Evolutionary conservation across 1,140 invertebrate genomes (phyloP).

Genomic region (Lordiphosa clarofinis): DNA sequence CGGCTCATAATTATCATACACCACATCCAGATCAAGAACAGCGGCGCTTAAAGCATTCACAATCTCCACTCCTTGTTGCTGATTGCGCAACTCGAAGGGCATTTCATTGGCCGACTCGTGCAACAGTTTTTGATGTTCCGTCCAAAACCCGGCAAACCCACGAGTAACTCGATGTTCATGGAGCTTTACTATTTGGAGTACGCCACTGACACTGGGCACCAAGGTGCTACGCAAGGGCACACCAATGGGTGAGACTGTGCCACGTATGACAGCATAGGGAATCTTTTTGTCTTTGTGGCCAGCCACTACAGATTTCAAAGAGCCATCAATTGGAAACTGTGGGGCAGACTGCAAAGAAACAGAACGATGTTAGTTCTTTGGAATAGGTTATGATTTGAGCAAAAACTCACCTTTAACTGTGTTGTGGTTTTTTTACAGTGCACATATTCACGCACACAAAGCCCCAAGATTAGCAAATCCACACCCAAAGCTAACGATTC

Average conservation of each 20-base stretch:
- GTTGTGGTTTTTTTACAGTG: constrained; percentile 85
- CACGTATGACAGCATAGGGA: constrained; percentile 86
- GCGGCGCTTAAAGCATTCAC: constrained; percentile 86
- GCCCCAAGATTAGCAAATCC: constrained; percentile 85
- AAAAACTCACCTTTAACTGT: constrained; percentile 82
- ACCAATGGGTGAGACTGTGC: constrained; percentile 86
- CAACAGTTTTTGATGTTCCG: constrained; percentile 86
- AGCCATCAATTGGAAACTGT: constrained; percentile 83
- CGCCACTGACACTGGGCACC: constrained; percentile 85
- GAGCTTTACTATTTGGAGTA: constrained; percentile 83
- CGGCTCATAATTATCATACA: constrained; percentile 88
- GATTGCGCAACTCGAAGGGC: constrained; percentile 86
- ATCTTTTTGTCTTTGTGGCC: constrained; percentile 83
- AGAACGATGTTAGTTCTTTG: too few species aligned
- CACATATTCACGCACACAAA: constrained; percentile 86
- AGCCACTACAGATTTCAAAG: constrained; percentile 82
- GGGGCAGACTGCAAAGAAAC: constrained; percentile 82
- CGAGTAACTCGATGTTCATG: constrained; percentile 88
- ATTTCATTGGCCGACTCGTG: constrained; percentile 87
- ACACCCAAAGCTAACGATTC: constrained; percentile 86
- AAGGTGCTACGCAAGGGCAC: constrained; percentile 86
- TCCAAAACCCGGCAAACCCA: constrained; percentile 89
- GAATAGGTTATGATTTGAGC: neutral
- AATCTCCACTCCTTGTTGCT: constrained; percentile 84
- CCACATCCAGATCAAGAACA: constrained; percentile 88